These are phyloP conservation scores for Petrocephalus schoutedeni DNA, from an alignment of 2,797 vertebrate genomes.

Conservation along the genomic window DNA sequence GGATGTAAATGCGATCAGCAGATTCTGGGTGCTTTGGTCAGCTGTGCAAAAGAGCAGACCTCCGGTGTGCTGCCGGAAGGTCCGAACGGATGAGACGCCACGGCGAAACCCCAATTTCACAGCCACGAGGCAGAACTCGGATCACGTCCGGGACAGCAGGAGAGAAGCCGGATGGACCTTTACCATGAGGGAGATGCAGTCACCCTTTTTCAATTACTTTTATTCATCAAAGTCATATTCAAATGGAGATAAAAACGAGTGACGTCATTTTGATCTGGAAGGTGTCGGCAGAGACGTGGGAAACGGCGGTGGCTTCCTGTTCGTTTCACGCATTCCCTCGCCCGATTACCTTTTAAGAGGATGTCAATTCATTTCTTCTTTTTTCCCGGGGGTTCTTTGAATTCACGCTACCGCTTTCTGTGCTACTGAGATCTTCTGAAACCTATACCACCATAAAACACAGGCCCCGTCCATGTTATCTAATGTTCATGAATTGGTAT, in stretches of 20 bases:
- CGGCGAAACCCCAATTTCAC: background rate
- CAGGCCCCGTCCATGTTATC: background rate
- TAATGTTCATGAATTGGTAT: background rate
- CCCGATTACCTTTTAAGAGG: constrained; percentile 28
- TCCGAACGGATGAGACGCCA: background rate
- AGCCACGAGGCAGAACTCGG: constrained; percentile 7
- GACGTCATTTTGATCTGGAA: constrained; percentile 46
- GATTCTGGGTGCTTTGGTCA: background rate
- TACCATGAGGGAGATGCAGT: constrained; percentile 56
- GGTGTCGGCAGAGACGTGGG: constrained; percentile 44
- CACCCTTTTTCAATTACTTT: constrained; percentile 61
- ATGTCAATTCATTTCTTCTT: background rate
- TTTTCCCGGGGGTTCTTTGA: background rate
- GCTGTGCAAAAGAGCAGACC: background rate
- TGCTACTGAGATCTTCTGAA: background rate
- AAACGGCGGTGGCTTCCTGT: constrained; percentile 48
- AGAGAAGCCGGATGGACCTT: constrained; percentile 42
- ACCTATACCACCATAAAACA: background rate
- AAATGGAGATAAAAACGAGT: constrained; percentile 57
- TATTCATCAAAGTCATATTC: constrained; percentile 60
- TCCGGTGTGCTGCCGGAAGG: background rate
- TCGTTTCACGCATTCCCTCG: constrained; percentile 37
- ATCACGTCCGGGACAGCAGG: constrained; percentile 20
- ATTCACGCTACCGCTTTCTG: background rate
- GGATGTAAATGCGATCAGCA: background rate